Evolutionary conservation across 2,113 vertebrate species (phyloP), one percentile per base, ranked within the genome.

Genomic region (Notothenia rossii): DNA sequence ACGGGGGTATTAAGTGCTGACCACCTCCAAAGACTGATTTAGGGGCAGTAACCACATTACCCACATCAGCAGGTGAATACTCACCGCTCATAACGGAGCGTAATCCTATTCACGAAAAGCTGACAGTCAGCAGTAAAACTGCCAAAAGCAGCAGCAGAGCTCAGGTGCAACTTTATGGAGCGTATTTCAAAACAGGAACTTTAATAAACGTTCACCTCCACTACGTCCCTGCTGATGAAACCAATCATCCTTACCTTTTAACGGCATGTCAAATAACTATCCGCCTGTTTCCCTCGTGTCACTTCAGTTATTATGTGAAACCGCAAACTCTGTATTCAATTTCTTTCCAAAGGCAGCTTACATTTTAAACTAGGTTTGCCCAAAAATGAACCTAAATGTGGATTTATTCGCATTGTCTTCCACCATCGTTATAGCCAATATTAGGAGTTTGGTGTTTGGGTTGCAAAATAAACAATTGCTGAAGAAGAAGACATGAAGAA

Each of bases 1-100:
- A 82, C 12, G 18, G 75, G 48, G 33, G 46, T 77, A 82, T 89
- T 91, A 90, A 88, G 56, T 91, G 93, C 91, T 93, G 91, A 94
- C 88, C 71, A 75, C 20, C 82, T 72, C 50, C 64, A 76, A 72
- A 65, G 62, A 48, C 67, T 77, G 72, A 88, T 72, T 64, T 68
- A 72, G 78, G 77, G 43, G 48, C n/a, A 20, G 50, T 80, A 80
- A 73, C 62, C 65, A 36, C 86, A 82, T 82, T 88, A 81, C 78
- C 65, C 40, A 69, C 67, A 91, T 87, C 80, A 84, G 87, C 89
- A 88, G 90, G 81, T 90, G 84, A 91, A 86, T 68, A 62, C 91
- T 75, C 75, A 29, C 72, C 53, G 76, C 84, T 91, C 81, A 82
- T 88, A 87, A 86, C 29, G 50, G 74, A 59, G 12, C 45, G 61